phyloP scores from a whole-genome alignment of 2,797 vertebrate species.

The Mionectes olivaceus region DNA sequence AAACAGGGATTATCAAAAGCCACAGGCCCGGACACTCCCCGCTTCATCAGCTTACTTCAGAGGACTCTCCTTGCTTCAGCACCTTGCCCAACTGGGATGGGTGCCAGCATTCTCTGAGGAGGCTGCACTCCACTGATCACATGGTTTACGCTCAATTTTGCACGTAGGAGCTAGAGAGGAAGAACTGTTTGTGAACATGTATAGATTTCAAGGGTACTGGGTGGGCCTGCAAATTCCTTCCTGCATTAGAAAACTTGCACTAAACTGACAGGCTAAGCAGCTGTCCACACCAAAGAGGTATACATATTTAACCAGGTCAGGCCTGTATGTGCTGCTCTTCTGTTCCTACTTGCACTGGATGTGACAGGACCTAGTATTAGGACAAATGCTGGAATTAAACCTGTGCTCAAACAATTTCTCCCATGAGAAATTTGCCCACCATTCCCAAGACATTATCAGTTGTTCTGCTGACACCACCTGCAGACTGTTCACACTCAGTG shows the following conservation, averaged over 20 bases:
- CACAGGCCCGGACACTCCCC: slow-evolving; percentile 42
- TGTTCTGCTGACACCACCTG: not conserved
- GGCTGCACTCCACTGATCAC: slow-evolving; percentile 48
- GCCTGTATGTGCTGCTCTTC: not conserved
- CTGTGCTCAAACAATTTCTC: not conserved
- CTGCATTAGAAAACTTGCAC: slow-evolving; percentile 65
- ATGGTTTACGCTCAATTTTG: slow-evolving; percentile 64
- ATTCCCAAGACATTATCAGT: not conserved
- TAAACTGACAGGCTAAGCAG: slow-evolving; percentile 67
- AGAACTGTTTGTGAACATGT: slow-evolving; percentile 65
- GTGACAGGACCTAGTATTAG: slow-evolving; percentile 4
- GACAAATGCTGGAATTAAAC: not conserved
- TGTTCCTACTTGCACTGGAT: not conserved
- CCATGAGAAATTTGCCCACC: not conserved
- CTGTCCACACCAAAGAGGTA: slow-evolving; percentile 65
- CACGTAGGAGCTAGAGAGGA: slow-evolving; percentile 71
- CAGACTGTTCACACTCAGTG: not conserved
- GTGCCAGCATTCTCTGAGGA: slow-evolving; percentile 32
- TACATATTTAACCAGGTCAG: slow-evolving; percentile 39
- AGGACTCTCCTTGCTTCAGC: slow-evolving; percentile 60
- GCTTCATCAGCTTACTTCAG: slow-evolving; percentile 47
- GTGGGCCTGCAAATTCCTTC: slow-evolving; percentile 67
- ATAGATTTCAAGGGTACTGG: slow-evolving; percentile 76
- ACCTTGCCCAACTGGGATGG: slow-evolving; percentile 23
- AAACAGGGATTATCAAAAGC: slow-evolving; percentile 47